These are phyloP conservation scores for Rhopalosiphum nymphaeae DNA, from an alignment of 2,888 invertebrate species.

Conservation along the genomic window DNA sequence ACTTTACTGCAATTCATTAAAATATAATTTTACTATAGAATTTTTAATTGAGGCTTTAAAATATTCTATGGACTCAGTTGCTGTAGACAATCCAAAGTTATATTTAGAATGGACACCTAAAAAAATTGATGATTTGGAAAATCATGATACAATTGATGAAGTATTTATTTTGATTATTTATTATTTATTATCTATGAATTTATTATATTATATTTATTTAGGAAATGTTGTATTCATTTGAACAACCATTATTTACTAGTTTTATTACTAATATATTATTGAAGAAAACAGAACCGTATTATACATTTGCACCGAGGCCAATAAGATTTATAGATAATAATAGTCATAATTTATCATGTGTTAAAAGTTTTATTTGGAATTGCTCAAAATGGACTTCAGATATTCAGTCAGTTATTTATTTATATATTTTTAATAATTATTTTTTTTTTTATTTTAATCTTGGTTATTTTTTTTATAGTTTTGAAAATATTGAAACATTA, in stretches of 20 bases:
- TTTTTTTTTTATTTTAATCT: neutral
- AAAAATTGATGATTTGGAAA: neutral
- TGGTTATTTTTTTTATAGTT: conserved; percentile 32
- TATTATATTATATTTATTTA: neutral
- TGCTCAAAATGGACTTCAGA: conserved; percentile 17
- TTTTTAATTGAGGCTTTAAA: conserved; percentile 45
- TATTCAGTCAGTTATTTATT: conserved; percentile 28
- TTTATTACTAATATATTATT: conserved; percentile 52
- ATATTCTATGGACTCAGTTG: conserved; percentile 53
- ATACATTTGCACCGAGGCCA: conserved; percentile 47
- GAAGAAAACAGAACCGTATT: conserved; percentile 46
- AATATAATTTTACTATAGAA: conserved; percentile 8
- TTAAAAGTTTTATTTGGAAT: conserved; percentile 52
- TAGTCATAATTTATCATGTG: conserved; percentile 44
- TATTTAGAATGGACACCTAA: conserved; percentile 43
- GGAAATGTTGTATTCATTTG: conserved; percentile 57
- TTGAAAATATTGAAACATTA: conserved; percentile 30
- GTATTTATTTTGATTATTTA: conserved; percentile 18
- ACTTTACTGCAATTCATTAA: conserved; percentile 34
- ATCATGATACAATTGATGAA: neutral
- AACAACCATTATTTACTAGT: conserved; percentile 56
- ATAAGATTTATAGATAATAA: conserved; percentile 31
- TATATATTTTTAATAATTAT: neutral
- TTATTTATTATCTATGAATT: neutral
- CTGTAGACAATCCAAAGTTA: conserved; percentile 35